A percentile compares a stretch with the other conserved stretches of the same genome.
phyloP scores from a whole-genome alignment of 1,140 invertebrate genomes.

The Oreohelix idahoensis region DNA sequence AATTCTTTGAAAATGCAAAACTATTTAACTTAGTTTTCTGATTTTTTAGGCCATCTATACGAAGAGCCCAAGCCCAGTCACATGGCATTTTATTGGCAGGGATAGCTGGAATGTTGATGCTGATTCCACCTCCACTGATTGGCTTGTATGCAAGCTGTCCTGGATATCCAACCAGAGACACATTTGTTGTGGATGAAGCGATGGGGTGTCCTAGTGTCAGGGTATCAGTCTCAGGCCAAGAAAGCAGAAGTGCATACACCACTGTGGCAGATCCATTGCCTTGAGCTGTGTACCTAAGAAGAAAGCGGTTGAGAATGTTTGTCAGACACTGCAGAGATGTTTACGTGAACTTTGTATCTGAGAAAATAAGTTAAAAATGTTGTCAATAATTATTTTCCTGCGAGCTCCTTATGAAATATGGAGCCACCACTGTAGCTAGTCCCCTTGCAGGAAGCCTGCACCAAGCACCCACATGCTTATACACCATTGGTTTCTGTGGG shows the following conservation, averaged over 20 bases:
- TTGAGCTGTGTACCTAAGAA: conserved; percentile 51
- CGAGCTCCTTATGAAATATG: too few relatives aligned
- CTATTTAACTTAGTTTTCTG: conserved; percentile 13
- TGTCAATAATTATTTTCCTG: too few relatives aligned
- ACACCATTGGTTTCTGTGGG: too few relatives aligned
- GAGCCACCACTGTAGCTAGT: too few relatives aligned
- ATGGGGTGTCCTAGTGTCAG: conserved; percentile 47
- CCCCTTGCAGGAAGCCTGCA: too few relatives aligned
- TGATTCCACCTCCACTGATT: conserved; percentile 39
- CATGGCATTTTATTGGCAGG: conserved; percentile 49
- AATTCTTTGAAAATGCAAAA: not conserved
- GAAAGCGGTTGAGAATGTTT: too few relatives aligned
- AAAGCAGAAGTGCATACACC: conserved; percentile 56
- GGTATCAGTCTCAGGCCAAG: conserved; percentile 48
- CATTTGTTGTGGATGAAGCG: conserved; percentile 36
- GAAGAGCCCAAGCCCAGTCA: conserved; percentile 58
- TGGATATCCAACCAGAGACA: conserved; percentile 53
- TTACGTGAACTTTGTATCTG: too few relatives aligned
- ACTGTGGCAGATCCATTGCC: not conserved
- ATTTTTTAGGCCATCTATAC: conserved; percentile 41
- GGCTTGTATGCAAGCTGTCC: conserved; percentile 34
- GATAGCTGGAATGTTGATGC: conserved; percentile 53
- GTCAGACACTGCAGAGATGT: too few relatives aligned
- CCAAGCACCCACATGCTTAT: too few relatives aligned
- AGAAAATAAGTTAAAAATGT: too few relatives aligned